Base-by-base conservation (phyloP, 2,797 vertebrate genomes). In the Tenualosa thibaudeaui region DNA sequence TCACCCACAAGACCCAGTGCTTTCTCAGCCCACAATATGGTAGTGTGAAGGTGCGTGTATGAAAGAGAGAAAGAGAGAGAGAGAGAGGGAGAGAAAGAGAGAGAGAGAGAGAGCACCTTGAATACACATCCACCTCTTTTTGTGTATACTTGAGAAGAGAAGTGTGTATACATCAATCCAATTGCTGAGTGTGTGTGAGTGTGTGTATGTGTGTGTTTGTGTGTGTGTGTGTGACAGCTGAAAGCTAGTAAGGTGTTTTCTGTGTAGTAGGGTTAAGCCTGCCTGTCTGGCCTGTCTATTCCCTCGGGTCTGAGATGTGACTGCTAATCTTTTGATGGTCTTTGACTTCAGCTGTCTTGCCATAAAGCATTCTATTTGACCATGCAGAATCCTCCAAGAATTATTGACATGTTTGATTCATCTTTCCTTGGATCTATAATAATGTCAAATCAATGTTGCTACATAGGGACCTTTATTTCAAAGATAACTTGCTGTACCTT, bases 381-480 rank as follows among this genome's bases (percentile, higher is more conserved):
- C 58, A 7, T 24, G n/a, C 65, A 8, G 17, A 46, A 9, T 78
- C 37, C 40, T 43, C 40, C 46, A 8, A 43, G 71, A 43, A 8
- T 22, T 78, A 78, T 78, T 78, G 71, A 22, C 71, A 5, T 78
- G 9, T 51, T 12, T 51, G 13, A 71, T 71, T 71, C 12, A 40
- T 40, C 65, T 31, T 19, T 40, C 5, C 71, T 22, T 46, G 71
- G 71, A 17, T 78, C 71, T 12, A 71, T 71, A 31, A 46, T 78
- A 78, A 78, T 78, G 71, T 43, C 40, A 78, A 46, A 78, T 78
- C 71, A 78, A 78, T 46, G 71, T 17, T 17, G 40, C 40, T 78
- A 78, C 46, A 40, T 43, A 46, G 71, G 37, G 5, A 19, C 37
- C 40, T 0, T 37, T 1, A 71, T 71, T 40, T 15, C 10, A 26